Evolutionary conservation across 2,113 vertebrate genomes (phyloP), one percentile per base, ranked within the genome.

Genomic region (Eublepharis macularius): DNA sequence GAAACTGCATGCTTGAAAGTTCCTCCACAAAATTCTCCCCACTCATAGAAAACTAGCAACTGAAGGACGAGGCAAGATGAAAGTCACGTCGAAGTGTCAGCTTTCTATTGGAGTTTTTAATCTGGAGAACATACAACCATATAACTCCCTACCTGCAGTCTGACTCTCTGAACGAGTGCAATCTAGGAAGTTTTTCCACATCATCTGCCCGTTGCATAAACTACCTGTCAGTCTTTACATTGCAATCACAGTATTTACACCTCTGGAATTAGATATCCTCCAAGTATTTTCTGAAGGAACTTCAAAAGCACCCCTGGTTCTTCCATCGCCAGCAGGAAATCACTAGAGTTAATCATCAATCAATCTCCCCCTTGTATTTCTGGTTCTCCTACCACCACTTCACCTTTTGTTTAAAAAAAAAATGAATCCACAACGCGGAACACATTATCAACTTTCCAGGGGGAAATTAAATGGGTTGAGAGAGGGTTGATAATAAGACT

Each of bases 401-500:
- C 65, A 54, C 68, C 34, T 45, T 85, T 36, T n/a, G 29, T 78
- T 17, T 34, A 26, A 74, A 74, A 63, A 36, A n/a, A 41, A 79
- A 21, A 12, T n/a, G n/a, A 79, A 63, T 21, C 47, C 34, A 39
- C 76, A 43, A 73, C 8, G 29, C 32, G 39, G 60, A 72, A 36
- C 51, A 70, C 66, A 79, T 85, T 72, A 70, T 45, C 66, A 74
- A 60, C 49, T 70, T 88, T 90, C 65, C 51, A 60, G 43, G 1
- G 14, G 26, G 63, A 36, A 68, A 80, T 77, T 84, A 86, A 92
- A 82, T 0, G 0, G n/a, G 79, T 80, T 88, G 82, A 66, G 70
- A 86, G 88, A 86, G 76, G 82, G 51, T 73, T 63, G 81, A 70
- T 72, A 92, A 91, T 83, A 92, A 88, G 29, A 75, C 78, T 34